Evolutionary conservation across 2,113 vertebrate genomes (phyloP), one percentile per base, ranked within the genome.

Genomic region (Condylura cristata): DNA sequence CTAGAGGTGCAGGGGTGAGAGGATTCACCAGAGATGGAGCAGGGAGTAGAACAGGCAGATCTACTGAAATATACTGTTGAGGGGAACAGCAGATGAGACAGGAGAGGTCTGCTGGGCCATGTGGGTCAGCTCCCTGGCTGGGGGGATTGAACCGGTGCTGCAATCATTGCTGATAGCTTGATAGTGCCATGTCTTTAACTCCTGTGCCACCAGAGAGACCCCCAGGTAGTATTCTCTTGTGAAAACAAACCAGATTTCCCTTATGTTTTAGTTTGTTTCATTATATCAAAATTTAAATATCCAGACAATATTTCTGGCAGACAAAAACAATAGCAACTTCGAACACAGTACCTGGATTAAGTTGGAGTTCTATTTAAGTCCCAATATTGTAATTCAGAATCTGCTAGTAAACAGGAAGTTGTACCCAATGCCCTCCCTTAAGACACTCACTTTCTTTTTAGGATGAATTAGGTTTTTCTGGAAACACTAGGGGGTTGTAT

Each of bases 381-480:
- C 32, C 11, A 34, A 26, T 80, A 58, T n/a, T 70, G 11, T 66
- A 51, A 72, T 93, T 70, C 34, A 66, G 84, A 44, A 14, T 74
- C 6, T 1, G 22, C 86, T 60, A 68, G 20, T 76, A 63, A 76
- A 37, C 80, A 28, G 56, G 46, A 76, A 28, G 22, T 61, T 89
- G 34, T 37, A 75, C 24, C 41, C n/a, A 58, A 37, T 16, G 34
- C 22, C 53, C 22, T 65, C 51, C 10, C 6, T 26, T 37, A 63
- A 85, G 41, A 72, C 20, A 6, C 1, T 72, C 65, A 53, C 22
- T 76, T 96, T 75, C n/a, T 61, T 28, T 46, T 74, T 80, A 68
- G 22, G 41, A 12, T 63, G 71, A 84, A 48, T 89, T 87, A 93
- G 72, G 81, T 78, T 87, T 74, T 56, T 93, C 56, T 94, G 72